phyloP scores from a whole-genome alignment of 2,888 invertebrate genomes.

The Aplocera efformata region DNA sequence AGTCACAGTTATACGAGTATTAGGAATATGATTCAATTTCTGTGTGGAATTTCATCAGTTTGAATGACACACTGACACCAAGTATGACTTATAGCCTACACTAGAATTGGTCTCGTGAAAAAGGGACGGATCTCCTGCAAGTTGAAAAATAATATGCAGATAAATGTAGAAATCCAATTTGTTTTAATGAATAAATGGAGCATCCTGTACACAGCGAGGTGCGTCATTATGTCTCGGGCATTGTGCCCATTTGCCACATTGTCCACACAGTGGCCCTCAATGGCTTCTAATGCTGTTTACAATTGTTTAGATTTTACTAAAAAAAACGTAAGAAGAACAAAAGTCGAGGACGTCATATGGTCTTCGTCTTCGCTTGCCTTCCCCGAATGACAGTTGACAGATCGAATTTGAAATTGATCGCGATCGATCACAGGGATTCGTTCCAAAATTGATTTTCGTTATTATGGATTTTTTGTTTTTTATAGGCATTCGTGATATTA shows the following conservation, averaged over 20 bases:
- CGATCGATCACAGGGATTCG: constrained; percentile 14
- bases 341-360: constrained; percentile 33
- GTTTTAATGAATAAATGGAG: not conserved
- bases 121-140: too few species aligned
- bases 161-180: too few species aligned
- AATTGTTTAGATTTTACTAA: constrained; percentile 43
- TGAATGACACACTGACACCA: too few species aligned
- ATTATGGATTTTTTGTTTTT: too few species aligned
- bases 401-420: constrained; percentile 36
- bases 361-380: constrained; percentile 37
- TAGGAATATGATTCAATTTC: too few species aligned
- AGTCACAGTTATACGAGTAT: too few species aligned
- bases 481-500: too few species aligned
- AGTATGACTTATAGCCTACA: too few species aligned
- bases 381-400: constrained; percentile 44
- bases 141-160: too few species aligned
- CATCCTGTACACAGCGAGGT: constrained; percentile 24
- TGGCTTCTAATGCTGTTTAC: constrained; percentile 57
- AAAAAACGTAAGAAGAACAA: constrained; percentile 46
- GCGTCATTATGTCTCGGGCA: constrained; percentile 34
- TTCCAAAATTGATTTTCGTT: not conserved
- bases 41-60: too few species aligned
- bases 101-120: too few species aligned
- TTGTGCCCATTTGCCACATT: constrained; percentile 44
- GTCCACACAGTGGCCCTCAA: constrained; percentile 63